phyloP scores from a whole-genome alignment of 2,113 vertebrate genomes.

The Tympanuchus pallidicinctus region DNA sequence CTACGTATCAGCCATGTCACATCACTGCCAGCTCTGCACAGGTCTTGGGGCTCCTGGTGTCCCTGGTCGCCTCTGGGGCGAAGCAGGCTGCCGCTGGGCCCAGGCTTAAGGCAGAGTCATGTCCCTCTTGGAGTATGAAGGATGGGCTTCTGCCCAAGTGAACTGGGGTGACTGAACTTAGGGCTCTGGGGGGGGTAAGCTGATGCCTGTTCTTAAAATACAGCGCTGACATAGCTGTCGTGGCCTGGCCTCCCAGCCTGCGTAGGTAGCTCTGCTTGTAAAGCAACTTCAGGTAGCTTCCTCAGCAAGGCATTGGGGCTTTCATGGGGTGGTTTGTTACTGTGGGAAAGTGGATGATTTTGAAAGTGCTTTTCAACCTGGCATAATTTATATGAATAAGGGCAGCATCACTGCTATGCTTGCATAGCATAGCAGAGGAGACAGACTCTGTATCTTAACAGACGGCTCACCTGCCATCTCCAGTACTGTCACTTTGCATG shows the following conservation, averaged over 20 bases:
- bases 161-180: fast-evolving
- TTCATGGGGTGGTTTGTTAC: neutral
- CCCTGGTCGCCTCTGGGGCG: neutral
- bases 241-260: neutral
- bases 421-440: too few relatives aligned
- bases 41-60: neutral
- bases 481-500: neutral
- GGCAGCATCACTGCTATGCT: neutral
- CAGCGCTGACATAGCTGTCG: neutral
- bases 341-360: fast-evolving
- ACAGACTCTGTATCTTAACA: too few relatives aligned
- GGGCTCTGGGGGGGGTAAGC: neutral
- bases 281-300: neutral
- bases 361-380: neutral
- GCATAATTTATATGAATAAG: neutral
- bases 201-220: neutral
- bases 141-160: neutral
- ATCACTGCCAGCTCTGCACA: neutral
- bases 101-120: neutral
- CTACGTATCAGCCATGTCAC: fast-evolving
- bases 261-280: neutral
- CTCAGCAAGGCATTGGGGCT: neutral
- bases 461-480: too few relatives aligned
- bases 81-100: neutral
- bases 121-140: neutral